Base-by-base conservation (phyloP, 2,888 invertebrate genomes). In the Exephanes ischioxanthus region DNA sequence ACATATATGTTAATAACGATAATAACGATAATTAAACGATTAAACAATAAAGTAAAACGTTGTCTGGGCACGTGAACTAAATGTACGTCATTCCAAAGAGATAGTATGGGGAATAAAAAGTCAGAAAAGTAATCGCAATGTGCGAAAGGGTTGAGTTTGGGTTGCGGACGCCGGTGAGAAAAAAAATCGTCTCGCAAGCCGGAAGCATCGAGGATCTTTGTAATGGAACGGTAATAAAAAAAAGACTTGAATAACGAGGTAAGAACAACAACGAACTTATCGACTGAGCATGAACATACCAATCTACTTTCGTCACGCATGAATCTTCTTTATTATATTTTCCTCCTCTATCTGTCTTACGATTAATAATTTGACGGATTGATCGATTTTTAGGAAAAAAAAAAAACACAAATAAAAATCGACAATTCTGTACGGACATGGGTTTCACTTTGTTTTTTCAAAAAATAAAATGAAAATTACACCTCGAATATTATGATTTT, bases 1-100 rank as follows among this genome's bases (percentile, higher is more conserved):
- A 89, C 86, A 91, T 91, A 92, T 91, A 92, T 92, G 91, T 93
- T 93, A 92, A 92, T 91, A 91, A 91, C 91, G 91, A 90, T 89
- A 90, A 89, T 90, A 86, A 90, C 89, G 83, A 88, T 89, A 90
- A 89, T 86, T 83, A 71, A 63, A 85, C 78, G 77, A 81, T 85
- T 83, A 72, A 85, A 85, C 79, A 83, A 86, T 84, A 84, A 86
- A 86, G 83, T 66, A 78, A 84, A 84, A 84, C 73, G 80, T 85
- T 79, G 71, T 86, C 77, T 84, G 75, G 86, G 78, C 55, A 78
- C 76, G 73, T 83, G 61, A 77, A 80, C 61, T 70, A 53, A 70
- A 84, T 71, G 80, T 76, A 76, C 48, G 22, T 78, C 66, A 80
- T 75, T 70, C 51, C 26, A 55, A 58, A 80, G 11, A 61, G n/a